Evolutionary conservation across 2,888 invertebrate species (phyloP), one percentile per base, ranked within the genome.

Genomic region (Pediacus dermestoides): DNA sequence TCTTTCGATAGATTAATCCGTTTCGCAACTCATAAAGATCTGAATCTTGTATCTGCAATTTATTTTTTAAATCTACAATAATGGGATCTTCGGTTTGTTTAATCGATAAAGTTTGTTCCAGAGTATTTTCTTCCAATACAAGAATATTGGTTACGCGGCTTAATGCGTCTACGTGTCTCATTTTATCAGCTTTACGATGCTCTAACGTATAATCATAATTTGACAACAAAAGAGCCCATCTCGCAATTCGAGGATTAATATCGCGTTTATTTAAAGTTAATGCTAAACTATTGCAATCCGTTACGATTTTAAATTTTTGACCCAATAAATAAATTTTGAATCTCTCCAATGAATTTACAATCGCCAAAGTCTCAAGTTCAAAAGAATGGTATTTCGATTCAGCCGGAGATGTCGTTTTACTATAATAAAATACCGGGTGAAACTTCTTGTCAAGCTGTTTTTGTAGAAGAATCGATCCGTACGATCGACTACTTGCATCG

Each of bases 331-430:
- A 62, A 28, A 60, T 35, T 1, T 47, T 31, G 31, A 63, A 63
- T 12, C 57, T 34, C 9, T 51, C 28, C 4, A 63, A 18, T 1
- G 58, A 46, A 44, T 57, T 47, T 9, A 56, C 41, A 10, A 59
- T 47, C 12, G 55, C 48, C 2, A 61, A 26, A 3, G 46, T 47
- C 42, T 65, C 62, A 4, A 65, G 27, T 32, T 64, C 61, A 37
- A 55, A 66, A 41, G 60, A 61, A 34, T 63, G 62, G 23, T 58
- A 63, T 30, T 50, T 57, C 0, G 53, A 41, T 40, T 63, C 61
- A 1, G 34, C 30, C 1, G 46, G 49, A 1, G 56, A 53, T 1
- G 61, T 57, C 18, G 55, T 42, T 37, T 60, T 58, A 2, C 58
- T 60, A 45, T 58, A 64, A 44, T 58, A 61, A 34, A 59, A 59